phyloP scores from a whole-genome alignment of 2,888 invertebrate species.

The Sinotaia quadrata region DNA sequence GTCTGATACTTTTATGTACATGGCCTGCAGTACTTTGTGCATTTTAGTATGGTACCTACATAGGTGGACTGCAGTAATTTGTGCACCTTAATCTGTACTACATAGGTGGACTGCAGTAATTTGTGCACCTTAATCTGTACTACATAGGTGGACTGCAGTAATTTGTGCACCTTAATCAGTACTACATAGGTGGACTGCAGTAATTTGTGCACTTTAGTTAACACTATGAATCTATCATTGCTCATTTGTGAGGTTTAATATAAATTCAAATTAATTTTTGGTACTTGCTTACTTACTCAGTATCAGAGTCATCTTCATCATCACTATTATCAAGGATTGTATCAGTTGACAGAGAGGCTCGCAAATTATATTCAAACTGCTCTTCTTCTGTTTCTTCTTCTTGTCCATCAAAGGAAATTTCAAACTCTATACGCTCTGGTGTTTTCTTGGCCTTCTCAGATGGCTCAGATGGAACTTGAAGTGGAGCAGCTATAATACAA shows the following conservation, averaged over 20 bases:
- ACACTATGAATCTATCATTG: not conserved
- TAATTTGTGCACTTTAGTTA: too few relatives aligned
- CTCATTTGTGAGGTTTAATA: too few relatives aligned
- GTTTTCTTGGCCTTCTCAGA: slow-evolving; percentile 72
- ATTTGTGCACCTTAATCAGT: too few relatives aligned
- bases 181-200: too few relatives aligned
- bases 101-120: not conserved
- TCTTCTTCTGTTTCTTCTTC: slow-evolving; percentile 82
- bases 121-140: too few relatives aligned
- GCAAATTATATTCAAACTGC: slow-evolving; percentile 93
- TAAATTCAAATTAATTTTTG: too few relatives aligned
- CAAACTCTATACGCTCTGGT: slow-evolving; percentile 86
- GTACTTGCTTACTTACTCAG: slow-evolving; percentile 47
- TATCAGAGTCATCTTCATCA: slow-evolving; percentile 56
- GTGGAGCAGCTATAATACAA: slow-evolving; percentile 40
- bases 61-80: too few relatives aligned
- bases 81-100: too few relatives aligned
- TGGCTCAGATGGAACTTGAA: slow-evolving; percentile 45
- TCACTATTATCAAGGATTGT: slow-evolving; percentile 46
- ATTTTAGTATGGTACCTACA: too few relatives aligned
- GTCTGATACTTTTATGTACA: too few relatives aligned
- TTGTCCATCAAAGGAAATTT: slow-evolving; percentile 75
- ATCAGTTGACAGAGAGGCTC: slow-evolving; percentile 79
- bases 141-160: too few relatives aligned
- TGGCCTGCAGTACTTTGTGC: too few relatives aligned